phyloP scores from a whole-genome alignment of 2,888 invertebrate genomes.

The Antheraea yamamai region DNA sequence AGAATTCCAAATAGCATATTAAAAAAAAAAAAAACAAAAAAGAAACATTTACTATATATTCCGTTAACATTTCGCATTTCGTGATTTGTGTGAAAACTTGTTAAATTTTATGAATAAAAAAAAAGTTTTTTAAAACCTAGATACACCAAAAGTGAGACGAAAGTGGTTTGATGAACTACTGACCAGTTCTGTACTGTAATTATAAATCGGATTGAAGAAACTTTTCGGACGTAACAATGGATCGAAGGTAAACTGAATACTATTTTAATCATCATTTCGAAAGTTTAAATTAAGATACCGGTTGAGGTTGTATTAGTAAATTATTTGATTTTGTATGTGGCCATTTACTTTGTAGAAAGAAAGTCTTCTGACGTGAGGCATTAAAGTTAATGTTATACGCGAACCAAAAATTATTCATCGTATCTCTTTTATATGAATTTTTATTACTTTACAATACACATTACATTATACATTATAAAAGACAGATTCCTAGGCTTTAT shows the following conservation, averaged over 20 bases:
- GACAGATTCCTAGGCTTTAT: background rate
- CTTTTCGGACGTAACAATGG: slow-evolving; percentile 54
- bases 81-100: slow-evolving; percentile 7
- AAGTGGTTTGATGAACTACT: slow-evolving; percentile 17
- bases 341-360: background rate
- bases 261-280: slow-evolving; percentile 6
- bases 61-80: background rate
- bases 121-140: background rate
- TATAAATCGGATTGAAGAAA: slow-evolving; percentile 34
- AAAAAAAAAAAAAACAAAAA: slow-evolving; percentile 21
- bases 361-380: background rate
- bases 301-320: slow-evolving; percentile 2
- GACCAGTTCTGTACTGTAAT: slow-evolving; percentile 25
- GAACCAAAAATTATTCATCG: background rate
- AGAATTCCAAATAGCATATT: slow-evolving; percentile 31
- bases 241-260: slow-evolving; percentile 55
- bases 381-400: background rate
- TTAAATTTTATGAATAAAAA: background rate
- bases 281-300: slow-evolving; percentile 9
- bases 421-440: background rate
- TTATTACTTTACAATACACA: background rate
- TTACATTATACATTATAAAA: background rate
- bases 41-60: slow-evolving; percentile 12
- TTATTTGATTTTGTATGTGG: slow-evolving; percentile 3
- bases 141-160: slow-evolving; percentile 11